Evolutionary conservation across 2,888 invertebrate species (phyloP).

Genomic region (Drosophila anomalata): DNA sequence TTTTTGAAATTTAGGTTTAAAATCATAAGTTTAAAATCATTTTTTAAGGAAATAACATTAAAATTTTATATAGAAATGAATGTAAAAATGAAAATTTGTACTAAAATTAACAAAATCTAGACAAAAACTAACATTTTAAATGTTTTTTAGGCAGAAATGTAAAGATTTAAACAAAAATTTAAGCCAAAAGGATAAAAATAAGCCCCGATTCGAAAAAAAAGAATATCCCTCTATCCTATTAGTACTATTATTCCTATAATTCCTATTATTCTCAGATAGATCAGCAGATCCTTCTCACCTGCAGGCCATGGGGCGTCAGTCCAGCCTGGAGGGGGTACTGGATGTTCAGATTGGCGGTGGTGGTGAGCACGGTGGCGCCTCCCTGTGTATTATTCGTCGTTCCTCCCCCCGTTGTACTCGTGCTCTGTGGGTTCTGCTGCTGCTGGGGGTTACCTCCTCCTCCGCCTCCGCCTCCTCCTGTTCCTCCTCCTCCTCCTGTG

Average conservation of each 20-base stretch:
- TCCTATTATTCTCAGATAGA: too few relatives aligned
- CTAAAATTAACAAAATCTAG: too few relatives aligned
- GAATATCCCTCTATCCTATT: not conserved
- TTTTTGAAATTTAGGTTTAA: too few relatives aligned
- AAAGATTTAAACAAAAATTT: too few relatives aligned
- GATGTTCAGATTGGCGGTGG: constrained; percentile 89
- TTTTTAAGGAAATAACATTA: too few relatives aligned
- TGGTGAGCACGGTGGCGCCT: constrained; percentile 84
- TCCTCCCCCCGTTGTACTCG: constrained; percentile 70
- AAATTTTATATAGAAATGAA: too few relatives aligned
- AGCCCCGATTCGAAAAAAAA: not conserved
- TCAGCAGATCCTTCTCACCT: constrained; percentile 84
- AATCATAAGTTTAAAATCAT: too few relatives aligned
- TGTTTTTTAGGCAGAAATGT: too few relatives aligned
- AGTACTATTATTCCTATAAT: too few relatives aligned
- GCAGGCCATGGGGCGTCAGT: constrained; percentile 85
- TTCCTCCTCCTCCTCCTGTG: constrained; percentile 37
- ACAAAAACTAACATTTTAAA: too few relatives aligned
- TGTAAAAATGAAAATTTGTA: too few relatives aligned
- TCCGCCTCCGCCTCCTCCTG: constrained; percentile 17
- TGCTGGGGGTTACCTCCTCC: constrained; percentile 52
- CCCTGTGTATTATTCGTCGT: constrained; percentile 61
- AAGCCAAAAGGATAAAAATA: too few relatives aligned
- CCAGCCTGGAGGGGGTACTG: constrained; percentile 89
- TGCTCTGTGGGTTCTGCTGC: constrained; percentile 76